Percentiles rank a stretch among this genome's conserved stretches.
These are phyloP conservation scores for Gallinago stenura DNA, from an alignment of 2,797 vertebrate species.

Conservation along the genomic window DNA sequence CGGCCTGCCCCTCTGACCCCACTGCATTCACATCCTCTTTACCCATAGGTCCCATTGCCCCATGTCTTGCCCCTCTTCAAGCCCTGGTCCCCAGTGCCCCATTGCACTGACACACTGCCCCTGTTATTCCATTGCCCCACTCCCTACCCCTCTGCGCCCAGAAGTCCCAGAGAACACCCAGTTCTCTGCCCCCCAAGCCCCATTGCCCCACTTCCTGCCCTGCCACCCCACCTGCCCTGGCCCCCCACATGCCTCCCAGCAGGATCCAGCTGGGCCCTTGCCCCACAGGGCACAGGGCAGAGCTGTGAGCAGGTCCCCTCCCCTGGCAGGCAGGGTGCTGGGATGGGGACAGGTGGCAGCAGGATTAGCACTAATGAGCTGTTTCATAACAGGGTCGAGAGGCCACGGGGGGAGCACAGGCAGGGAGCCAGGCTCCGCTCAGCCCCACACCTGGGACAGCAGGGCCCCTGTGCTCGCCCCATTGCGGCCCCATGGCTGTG, in stretches of 20 bases:
- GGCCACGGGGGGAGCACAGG: not conserved
- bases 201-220: too few relatives aligned
- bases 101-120: not conserved
- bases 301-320: not conserved
- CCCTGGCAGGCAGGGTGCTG: not conserved
- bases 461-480: not conserved
- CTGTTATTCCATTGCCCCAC: too few relatives aligned
- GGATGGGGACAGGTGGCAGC: slow-evolving; percentile 8
- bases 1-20: not conserved
- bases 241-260: not conserved
- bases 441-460: not conserved
- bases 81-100: not conserved
- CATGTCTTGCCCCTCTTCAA: not conserved
- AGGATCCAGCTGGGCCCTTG: not conserved
- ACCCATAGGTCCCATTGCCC: not conserved
- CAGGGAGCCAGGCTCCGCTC: not conserved
- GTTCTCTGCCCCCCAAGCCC: not conserved
- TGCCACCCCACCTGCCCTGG: not conserved
- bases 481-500: not conserved
- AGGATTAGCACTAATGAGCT: not conserved
- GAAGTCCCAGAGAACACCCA: too few relatives aligned
- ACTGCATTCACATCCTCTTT: not conserved
- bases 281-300: not conserved
- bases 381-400: slow-evolving; percentile 13
- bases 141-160: not conserved